Evolutionary conservation across 2,113 vertebrate species (phyloP), one percentile per base, ranked within the genome.

Genomic region (Ailuropoda melanoleuca): DNA sequence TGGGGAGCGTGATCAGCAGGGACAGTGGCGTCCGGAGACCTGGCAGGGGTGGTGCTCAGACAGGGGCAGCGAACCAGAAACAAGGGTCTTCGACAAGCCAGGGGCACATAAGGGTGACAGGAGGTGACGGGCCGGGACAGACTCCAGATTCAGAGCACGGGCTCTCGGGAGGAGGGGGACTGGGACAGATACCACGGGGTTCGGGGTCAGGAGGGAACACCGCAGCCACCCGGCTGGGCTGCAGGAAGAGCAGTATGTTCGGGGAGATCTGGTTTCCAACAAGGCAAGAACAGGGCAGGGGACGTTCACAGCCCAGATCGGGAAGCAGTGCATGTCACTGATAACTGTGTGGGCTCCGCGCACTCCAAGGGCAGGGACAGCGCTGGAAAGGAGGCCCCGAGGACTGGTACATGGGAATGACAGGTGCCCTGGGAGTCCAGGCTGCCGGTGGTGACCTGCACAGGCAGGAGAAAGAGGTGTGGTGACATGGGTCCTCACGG

Each of bases 181-280:
- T 4, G 1, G 60, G 18, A 29, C 1, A 1, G 24, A 66, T 55
- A 80, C 7, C 0, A 0, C 14, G 6, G 0, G 17, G 50, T 3
- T 8, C 34, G 11, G 58, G 31, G 21, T 46, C 56, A 84, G 34
- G 68, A 12, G 43, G 37, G 11, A 39, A 70, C 31, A 13, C 4
- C 2, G 18, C 58, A 31, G 48, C 37, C 60, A 6, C 13, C 12
- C 55, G 12, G 72, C 15, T 23, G 29, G 17, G 77, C 58, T 68
- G 17, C 23, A 48, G 75, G 39, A 86, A 11, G 10, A 18, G 15
- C 19, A 12, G 14, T 4, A 46, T 0, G 2, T 12, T 53, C 43
- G 34, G 48, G 60, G 24, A 66, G 64, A 50, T 10, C 62, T 19
- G 43, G 39, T 58, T n/a, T 48, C 60, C 39, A 9, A 37, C 23